Base-by-base conservation (phyloP, 2,888 invertebrate genomes). In the Argyresthia albistria region DNA sequence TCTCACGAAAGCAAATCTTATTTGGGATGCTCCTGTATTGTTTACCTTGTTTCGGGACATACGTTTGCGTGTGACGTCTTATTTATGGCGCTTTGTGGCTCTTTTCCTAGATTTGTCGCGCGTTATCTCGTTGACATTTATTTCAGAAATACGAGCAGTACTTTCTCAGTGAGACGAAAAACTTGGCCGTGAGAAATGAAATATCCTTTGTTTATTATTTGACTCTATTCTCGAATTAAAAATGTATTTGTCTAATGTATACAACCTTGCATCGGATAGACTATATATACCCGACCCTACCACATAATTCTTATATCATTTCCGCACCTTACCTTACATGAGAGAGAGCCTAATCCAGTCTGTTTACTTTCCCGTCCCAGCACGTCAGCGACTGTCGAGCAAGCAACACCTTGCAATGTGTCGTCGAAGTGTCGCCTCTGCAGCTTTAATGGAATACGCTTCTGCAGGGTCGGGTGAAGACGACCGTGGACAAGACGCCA, bases 401-500 rank as follows among this genome's bases (percentile, higher is more conserved):
- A 39, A 9, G 37, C 48, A 35, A 9, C 48, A 14, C 36, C 35
- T 47, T 47, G 12, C 14, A 47, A 25, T 25, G 25, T 25, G 39
- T 39, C 43, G 49, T 48, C 14, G 39, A 39, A 42, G 35, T 15
- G 43, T 50, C 35, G 48, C 14, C 45, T 14, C 15, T 51, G 48
- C n/a, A 25, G 46, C 51, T 51, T 51, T 54, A 54, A 54, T 49
- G 39, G 54, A 15, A 51, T 43, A 49, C 52, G 12, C 39, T 50
- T 10, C 37, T 58, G 58, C 59, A 61, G 59, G 63, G 65, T 59
- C 57, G 54, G 53, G 54, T 53, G 52, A 53, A 61, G 63, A 69
- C 66, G 64, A 69, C 67, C 69, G 64, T 65, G 60, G 66, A 76
- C 78, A 75, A 75, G 76, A 75, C 67, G 69, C 69, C 64, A 64